Base-by-base conservation (phyloP, 92 coral and sea anemone species). In the Zoanthus sociatus region DNA sequence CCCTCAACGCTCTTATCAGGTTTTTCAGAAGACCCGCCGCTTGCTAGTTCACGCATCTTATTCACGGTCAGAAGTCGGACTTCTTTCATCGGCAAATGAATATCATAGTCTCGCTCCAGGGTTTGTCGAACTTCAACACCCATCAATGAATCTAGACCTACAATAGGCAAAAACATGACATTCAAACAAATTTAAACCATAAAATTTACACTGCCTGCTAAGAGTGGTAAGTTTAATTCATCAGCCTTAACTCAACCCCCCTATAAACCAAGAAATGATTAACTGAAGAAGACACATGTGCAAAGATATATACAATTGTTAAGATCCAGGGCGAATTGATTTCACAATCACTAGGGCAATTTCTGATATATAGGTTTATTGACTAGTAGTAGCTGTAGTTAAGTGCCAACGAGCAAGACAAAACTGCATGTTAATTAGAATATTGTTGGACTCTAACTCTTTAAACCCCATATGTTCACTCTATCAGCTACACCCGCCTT, bases 91-190 rank as follows among this genome's bases (percentile, higher is more conserved):
- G 87, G 79, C 53, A 94, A 84, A 55, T 94, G 97, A 79, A 94
- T 92, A 44, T 92, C 93, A 45, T 92, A 94, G 89, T 94, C 97
- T 50, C 97, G 97, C 84, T 94, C 97, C 47, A 94, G 87, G 8
- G 92, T 92, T 79, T 94, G 97, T 4, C 94, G 93, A 44, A 94
- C 95, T 55, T 94, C 97, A 18, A 92, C 97, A 63, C 97, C 97
- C 95, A 94, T 94, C 75, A 94, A 87, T 15, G 97, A 94, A 64
- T 94, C 97, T 16, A 94, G 90, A 47, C 97, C 97, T 94, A 86
- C 42, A 44, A 8, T 8, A 66, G 42, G 32, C 60, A 21, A 45
- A 7, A 67, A 16, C 69, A 63, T n/a, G 8, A 17, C 26, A 17
- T 17, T 17, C 9, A 17, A 50, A 63, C 18, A 63, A 20, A 4